These are phyloP conservation scores for Idaea biselata DNA, from an alignment of 2,888 invertebrate species.

Conservation along the genomic window DNA sequence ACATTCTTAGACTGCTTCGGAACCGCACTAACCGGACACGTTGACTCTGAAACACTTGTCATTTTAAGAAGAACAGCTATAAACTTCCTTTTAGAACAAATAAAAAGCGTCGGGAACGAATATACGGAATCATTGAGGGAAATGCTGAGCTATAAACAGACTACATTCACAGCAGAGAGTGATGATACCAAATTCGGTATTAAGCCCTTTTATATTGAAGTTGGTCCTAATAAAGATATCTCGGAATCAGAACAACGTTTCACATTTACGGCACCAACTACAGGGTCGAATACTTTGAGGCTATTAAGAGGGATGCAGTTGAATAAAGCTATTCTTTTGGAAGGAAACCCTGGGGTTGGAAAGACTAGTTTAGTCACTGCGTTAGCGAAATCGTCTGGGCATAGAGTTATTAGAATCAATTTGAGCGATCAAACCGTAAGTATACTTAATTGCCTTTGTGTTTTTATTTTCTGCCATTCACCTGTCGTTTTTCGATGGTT, in stretches of 20 bases:
- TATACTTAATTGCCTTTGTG: conserved; percentile 23
- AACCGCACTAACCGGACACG: conserved; percentile 87
- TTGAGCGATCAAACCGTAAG: conserved; percentile 98
- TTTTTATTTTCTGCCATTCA: conserved; percentile 10
- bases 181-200: conserved; percentile 83
- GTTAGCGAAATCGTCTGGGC: conserved; percentile 90
- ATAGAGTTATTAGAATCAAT: conserved; percentile 95
- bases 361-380: conserved; percentile 97
- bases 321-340: conserved; percentile 95
- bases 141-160: conserved; percentile 56
- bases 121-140: conserved; percentile 50
- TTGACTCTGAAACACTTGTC: conserved; percentile 77
- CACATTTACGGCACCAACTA: conserved; percentile 88
- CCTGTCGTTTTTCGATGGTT: no score
- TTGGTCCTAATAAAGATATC: conserved; percentile 59
- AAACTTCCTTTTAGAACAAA: conserved; percentile 78
- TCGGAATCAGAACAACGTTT: conserved; percentile 71
- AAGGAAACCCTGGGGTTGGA: conserved; percentile 99
- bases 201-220: conserved; percentile 86
- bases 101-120: conserved; percentile 61
- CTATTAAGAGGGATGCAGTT: conserved; percentile 93
- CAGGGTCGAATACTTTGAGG: conserved; percentile 89
- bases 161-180: conserved; percentile 55
- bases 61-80: conserved; percentile 76
- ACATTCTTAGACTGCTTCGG: conserved; percentile 96